Evolutionary conservation across 2,888 invertebrate species (phyloP).

Genomic region (Artemia sinica): DNA sequence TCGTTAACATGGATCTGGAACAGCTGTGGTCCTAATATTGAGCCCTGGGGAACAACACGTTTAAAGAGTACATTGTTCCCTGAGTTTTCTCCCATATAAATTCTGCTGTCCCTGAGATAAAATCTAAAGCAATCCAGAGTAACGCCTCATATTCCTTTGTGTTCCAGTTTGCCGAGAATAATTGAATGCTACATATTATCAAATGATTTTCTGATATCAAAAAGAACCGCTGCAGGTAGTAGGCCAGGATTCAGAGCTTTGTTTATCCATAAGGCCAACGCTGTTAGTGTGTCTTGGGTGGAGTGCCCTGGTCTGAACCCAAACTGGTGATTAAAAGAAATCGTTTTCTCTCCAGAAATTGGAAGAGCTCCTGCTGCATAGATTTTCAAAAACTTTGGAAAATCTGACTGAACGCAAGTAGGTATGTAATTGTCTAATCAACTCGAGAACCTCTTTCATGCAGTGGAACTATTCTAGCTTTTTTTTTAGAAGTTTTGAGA

Average conservation of each 20-base stretch:
- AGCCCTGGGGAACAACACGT: not conserved
- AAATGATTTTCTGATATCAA: slow-evolving; percentile 4
- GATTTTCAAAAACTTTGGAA: too few relatives aligned
- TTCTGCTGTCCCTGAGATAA: slow-evolving; percentile 5
- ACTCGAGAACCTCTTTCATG: not conserved
- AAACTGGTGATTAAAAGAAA: too few relatives aligned
- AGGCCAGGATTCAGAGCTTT: slow-evolving; percentile 6
- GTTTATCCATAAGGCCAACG: not conserved
- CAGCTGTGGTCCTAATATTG: not conserved
- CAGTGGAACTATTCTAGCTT: too few relatives aligned
- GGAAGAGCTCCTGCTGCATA: too few relatives aligned
- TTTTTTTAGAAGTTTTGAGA: too few relatives aligned
- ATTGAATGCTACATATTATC: not conserved
- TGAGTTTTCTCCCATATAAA: not conserved
- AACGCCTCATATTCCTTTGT: not conserved
- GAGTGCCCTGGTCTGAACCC: too few relatives aligned
- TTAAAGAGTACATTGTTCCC: not conserved
- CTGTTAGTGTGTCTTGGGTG: not conserved
- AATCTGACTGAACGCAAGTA: too few relatives aligned
- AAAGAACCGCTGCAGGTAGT: slow-evolving; percentile 8
- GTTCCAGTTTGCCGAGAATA: not conserved
- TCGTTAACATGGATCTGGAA: too few relatives aligned
- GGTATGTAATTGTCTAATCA: not conserved
- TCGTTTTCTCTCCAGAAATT: too few relatives aligned
- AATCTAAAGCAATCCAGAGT: not conserved